phyloP scores from a whole-genome alignment of 2,888 invertebrate genomes.

The Pollenia angustigena region DNA sequence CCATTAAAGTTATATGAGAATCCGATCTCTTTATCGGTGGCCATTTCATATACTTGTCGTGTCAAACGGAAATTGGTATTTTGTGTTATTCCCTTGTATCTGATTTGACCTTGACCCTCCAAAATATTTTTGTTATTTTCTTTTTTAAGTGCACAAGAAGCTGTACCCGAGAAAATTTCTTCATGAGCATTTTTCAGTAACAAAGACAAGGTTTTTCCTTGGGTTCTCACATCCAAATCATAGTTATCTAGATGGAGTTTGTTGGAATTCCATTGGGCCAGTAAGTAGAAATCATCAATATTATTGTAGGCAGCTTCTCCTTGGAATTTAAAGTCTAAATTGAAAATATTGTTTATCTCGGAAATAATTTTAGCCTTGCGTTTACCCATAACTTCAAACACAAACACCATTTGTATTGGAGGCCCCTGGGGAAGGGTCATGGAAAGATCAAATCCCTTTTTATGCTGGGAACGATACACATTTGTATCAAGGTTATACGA shows the following conservation, averaged over 20 bases:
- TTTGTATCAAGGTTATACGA: conserved; percentile 86
- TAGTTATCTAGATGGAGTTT: conserved; percentile 88
- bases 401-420: conserved; percentile 73
- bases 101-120: conserved; percentile 90
- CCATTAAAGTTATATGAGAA: conserved; percentile 88
- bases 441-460: conserved; percentile 86
- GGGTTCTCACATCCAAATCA: conserved; percentile 87
- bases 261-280: conserved; percentile 87
- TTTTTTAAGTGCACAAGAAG: conserved; percentile 88
- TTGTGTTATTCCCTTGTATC: conserved; percentile 88
- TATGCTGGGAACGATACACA: conserved; percentile 85
- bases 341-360: conserved; percentile 85
- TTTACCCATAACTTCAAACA: conserved; percentile 84
- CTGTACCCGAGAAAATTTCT: conserved; percentile 89
- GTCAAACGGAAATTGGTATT: conserved; percentile 91
- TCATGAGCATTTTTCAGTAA: conserved; percentile 86
- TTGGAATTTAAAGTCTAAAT: conserved; percentile 85
- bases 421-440: conserved; percentile 85
- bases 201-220: conserved; percentile 88
- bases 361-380: conserved; percentile 86
- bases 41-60: conserved; percentile 87
- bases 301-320: conserved; percentile 86
- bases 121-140: conserved; percentile 89
- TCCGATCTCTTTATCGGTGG: conserved; percentile 87
- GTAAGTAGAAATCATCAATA: conserved; percentile 88